A percentile compares a stretch with the other conserved stretches of the same genome.
Evolutionary conservation across 2,113 vertebrate species (phyloP).

Genomic region (Peromyscus polionotus): DNA sequence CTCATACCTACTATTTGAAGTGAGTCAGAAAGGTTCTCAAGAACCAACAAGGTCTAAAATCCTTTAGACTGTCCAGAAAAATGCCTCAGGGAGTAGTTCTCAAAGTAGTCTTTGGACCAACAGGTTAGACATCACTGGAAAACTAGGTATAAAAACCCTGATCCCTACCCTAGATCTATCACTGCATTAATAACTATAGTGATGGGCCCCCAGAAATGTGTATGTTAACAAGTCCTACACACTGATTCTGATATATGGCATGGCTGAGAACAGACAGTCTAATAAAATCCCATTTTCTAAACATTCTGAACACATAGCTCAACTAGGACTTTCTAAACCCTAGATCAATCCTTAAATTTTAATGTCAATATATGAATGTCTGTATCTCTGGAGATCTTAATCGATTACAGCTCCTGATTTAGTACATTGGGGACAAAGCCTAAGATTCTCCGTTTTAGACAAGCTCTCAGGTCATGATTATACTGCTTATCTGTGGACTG

Average conservation of each 20-base stretch:
- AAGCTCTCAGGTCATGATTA: background rate
- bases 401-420: constrained; percentile 3
- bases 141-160: constrained; percentile 10
- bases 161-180: background rate
- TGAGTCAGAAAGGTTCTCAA: constrained; percentile 19
- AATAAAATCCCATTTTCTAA: constrained; percentile 33
- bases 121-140: background rate
- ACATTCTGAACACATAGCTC: background rate
- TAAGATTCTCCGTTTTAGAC: constrained; percentile 1
- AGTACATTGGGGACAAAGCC: background rate
- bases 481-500: background rate
- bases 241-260: background rate
- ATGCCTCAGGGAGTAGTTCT: background rate
- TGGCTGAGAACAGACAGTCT: background rate
- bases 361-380: background rate
- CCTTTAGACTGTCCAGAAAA: background rate
- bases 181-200: background rate
- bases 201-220: background rate
- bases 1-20: background rate
- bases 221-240: background rate
- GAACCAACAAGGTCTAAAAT: background rate
- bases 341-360: background rate
- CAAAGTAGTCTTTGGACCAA: background rate
- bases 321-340: constrained; percentile 6
- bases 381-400: background rate